Evolutionary conservation across 2,797 vertebrate genomes (phyloP).

Genomic region (Onychomys leucogaster): DNA sequence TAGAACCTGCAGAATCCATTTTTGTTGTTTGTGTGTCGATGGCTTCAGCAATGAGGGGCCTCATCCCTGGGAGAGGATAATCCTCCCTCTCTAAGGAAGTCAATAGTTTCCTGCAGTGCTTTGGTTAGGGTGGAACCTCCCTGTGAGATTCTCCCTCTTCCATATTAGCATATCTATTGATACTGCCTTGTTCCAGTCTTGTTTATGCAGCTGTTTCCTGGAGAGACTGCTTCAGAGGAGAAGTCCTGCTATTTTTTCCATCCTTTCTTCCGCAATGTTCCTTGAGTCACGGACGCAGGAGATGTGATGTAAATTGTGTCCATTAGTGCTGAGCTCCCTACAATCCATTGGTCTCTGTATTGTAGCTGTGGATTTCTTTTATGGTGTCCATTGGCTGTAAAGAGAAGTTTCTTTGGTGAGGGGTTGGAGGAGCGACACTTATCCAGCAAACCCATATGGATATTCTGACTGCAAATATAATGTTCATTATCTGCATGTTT

Average conservation of each 20-base stretch:
- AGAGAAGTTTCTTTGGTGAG: background rate
- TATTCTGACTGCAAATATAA: too few relatives aligned
- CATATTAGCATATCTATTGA: background rate
- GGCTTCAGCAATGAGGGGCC: background rate
- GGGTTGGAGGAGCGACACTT: background rate
- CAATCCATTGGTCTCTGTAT: background rate
- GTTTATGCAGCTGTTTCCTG: background rate
- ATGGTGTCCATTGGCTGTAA: background rate
- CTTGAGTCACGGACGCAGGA: background rate
- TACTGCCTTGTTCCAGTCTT: background rate
- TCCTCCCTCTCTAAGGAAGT: background rate
- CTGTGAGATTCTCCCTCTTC: background rate
- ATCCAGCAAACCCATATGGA: background rate
- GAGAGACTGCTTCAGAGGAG: background rate
- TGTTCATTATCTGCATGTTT: background rate
- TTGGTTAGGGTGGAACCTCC: background rate
- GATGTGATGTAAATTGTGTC: background rate
- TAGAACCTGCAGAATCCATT: background rate
- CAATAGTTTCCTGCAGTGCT: background rate
- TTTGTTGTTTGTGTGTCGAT: background rate
- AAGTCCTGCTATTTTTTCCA: background rate
- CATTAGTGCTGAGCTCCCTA: background rate
- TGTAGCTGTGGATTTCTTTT: background rate
- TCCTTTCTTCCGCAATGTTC: background rate
- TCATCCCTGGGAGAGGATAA: background rate